Conservation (phyloP, 2,113 vertebrate genomes). For the Sprattus sprattus region DNA sequence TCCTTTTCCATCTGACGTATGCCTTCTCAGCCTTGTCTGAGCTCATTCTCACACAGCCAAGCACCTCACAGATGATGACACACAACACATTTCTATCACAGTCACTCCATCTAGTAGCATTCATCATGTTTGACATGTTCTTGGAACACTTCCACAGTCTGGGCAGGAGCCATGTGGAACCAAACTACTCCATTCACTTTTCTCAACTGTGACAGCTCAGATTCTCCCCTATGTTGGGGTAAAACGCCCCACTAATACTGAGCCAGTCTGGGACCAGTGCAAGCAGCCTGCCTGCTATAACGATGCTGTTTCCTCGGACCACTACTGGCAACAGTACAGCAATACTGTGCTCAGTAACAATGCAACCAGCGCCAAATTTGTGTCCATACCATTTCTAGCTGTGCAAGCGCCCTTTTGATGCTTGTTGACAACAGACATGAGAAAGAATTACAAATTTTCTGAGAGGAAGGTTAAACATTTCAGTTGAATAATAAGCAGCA, state of each 20-base stretch:
- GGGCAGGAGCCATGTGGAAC: slow-evolving; percentile 38
- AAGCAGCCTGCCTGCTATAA: slow-evolving; percentile 29
- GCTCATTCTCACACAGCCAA: not conserved
- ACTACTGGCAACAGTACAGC: slow-evolving; percentile 63
- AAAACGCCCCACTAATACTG: slow-evolving; percentile 16
- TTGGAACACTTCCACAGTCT: slow-evolving; percentile 64
- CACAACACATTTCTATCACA: slow-evolving; percentile 34
- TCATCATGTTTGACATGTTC: slow-evolving; percentile 73
- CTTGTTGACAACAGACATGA: slow-evolving; percentile 68
- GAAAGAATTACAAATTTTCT: slow-evolving; percentile 72
- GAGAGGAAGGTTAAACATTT: slow-evolving; percentile 45
- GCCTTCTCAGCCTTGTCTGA: not conserved
- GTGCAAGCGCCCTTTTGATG: slow-evolving; percentile 65
- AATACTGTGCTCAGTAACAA: slow-evolving; percentile 61
- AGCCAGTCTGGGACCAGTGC: not conserved
- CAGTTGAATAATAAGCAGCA: slow-evolving; percentile 35
- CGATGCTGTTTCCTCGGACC: slow-evolving; percentile 30
- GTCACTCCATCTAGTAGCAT: slow-evolving; percentile 55
- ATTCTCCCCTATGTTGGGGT: slow-evolving; percentile 17
- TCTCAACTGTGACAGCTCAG: slow-evolving; percentile 33
- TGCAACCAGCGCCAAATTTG: slow-evolving; percentile 62
- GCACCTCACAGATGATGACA: not conserved
- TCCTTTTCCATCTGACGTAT: not conserved
- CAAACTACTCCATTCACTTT: slow-evolving; percentile 48
- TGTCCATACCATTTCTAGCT: slow-evolving; percentile 71